phyloP scores from a whole-genome alignment of 92 coral and sea anemone species.

The Diadumene lineata region DNA sequence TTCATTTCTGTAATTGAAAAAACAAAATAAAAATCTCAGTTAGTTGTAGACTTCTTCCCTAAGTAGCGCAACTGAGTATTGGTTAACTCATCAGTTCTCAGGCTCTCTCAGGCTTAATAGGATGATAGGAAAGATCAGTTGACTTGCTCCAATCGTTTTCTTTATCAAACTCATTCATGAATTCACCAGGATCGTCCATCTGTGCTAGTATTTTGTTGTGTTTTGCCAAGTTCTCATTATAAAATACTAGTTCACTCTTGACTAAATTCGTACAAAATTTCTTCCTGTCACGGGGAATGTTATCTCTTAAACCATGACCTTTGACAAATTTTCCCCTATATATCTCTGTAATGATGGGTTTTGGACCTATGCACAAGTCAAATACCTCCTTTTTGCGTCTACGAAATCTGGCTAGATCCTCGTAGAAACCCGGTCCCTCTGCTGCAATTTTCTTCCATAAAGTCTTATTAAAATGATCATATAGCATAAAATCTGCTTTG shows the following conservation, averaged over 20 bases:
- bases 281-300: not conserved
- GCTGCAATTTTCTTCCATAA: constrained; percentile 53
- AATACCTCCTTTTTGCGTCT: not conserved
- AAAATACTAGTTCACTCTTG: not conserved
- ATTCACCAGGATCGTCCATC: not conserved
- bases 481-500: constrained; percentile 23
- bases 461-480: constrained; percentile 49
- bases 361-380: not conserved
- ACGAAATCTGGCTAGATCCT: constrained; percentile 45
- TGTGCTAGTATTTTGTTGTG: not conserved
- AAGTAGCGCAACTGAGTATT: too few species aligned
- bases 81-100: too few species aligned
- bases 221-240: not conserved
- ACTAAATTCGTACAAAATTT: not conserved
- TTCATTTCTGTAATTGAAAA: too few species aligned
- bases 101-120: too few species aligned
- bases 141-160: not conserved
- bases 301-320: not conserved
- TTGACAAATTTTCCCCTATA: not conserved
- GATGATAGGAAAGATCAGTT: too few species aligned
- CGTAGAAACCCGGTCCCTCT: constrained; percentile 60
- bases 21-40: too few species aligned
- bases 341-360: not conserved
- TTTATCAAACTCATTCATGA: not conserved
- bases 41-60: too few species aligned